Percentiles rank a stretch among this genome's conserved stretches.
phyloP scores from a whole-genome alignment of 2,797 vertebrate genomes.

The Falco peregrinus region DNA sequence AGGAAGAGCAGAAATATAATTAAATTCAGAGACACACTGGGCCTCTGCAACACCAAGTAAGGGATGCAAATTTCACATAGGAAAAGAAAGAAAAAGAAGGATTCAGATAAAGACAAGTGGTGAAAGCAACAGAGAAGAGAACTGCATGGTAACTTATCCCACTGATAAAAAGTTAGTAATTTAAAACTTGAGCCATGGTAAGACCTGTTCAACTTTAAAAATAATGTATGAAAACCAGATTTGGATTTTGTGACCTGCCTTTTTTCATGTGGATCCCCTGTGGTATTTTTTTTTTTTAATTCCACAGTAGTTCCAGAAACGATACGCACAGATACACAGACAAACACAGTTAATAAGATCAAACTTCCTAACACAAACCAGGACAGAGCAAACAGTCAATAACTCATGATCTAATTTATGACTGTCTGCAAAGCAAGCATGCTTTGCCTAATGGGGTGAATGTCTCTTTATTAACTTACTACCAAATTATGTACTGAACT shows the following conservation, averaged over 20 bases:
- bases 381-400: slow-evolving; percentile 18
- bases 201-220: not conserved
- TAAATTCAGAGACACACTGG: not conserved
- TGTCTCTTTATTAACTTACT: slow-evolving; percentile 65
- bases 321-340: not conserved
- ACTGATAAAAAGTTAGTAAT: not conserved
- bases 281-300: not conserved
- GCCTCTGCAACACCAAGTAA: not conserved
- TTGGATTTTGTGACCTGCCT: not conserved
- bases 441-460: slow-evolving; percentile 44
- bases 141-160: not conserved
- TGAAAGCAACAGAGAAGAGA: not conserved
- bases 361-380: slow-evolving; percentile 45
- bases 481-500: slow-evolving; percentile 59
- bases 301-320: not conserved
- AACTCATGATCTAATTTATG: slow-evolving; percentile 59
- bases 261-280: not conserved
- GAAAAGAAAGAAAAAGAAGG: not conserved
- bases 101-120: not conserved
- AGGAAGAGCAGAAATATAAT: not conserved
- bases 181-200: not conserved
- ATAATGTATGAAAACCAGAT: not conserved
- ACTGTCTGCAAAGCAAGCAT: slow-evolving; percentile 55
- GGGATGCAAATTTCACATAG: not conserved
- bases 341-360: slow-evolving; percentile 38